phyloP scores from a whole-genome alignment of 2,113 vertebrate species.

The Pangasianodon gigas region DNA sequence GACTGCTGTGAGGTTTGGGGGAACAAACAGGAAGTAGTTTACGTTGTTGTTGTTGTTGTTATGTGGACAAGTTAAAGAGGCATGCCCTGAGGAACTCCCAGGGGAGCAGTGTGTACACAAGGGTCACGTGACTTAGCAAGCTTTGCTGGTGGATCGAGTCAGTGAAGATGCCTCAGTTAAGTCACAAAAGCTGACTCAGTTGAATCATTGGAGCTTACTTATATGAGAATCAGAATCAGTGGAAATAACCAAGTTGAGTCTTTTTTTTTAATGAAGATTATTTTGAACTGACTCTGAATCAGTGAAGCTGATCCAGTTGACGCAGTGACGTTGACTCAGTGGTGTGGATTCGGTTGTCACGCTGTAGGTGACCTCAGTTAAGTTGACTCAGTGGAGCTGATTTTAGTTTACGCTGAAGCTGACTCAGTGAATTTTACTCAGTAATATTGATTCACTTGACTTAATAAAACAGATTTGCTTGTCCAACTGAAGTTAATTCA shows the following conservation, averaged over 20 bases:
- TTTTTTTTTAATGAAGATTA: neutral
- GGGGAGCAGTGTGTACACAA: neutral
- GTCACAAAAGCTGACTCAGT: neutral
- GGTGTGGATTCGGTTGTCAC: neutral
- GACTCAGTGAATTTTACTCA: neutral
- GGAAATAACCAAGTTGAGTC: neutral
- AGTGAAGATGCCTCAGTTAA: conserved; percentile 4
- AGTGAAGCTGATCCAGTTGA: neutral
- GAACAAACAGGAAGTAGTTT: conserved; percentile 35
- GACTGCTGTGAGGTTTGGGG: neutral
- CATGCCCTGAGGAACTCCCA: conserved; percentile 8
- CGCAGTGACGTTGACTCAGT: neutral
- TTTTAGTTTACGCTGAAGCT: neutral
- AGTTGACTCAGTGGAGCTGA: neutral
- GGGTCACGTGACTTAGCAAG: conserved; percentile 21
- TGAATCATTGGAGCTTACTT: neutral
- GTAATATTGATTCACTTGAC: neutral
- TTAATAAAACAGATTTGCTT: too few relatives aligned
- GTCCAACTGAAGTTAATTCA: neutral
- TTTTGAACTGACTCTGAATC: neutral
- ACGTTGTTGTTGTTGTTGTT: conserved; percentile 28
- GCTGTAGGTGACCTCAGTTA: neutral
- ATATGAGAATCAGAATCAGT: neutral
- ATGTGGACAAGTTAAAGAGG: conserved; percentile 30
- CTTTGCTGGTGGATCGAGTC: neutral